These are phyloP conservation scores for Tenualosa thibaudeaui DNA, from an alignment of 2,797 vertebrate species.

Conservation along the genomic window DNA sequence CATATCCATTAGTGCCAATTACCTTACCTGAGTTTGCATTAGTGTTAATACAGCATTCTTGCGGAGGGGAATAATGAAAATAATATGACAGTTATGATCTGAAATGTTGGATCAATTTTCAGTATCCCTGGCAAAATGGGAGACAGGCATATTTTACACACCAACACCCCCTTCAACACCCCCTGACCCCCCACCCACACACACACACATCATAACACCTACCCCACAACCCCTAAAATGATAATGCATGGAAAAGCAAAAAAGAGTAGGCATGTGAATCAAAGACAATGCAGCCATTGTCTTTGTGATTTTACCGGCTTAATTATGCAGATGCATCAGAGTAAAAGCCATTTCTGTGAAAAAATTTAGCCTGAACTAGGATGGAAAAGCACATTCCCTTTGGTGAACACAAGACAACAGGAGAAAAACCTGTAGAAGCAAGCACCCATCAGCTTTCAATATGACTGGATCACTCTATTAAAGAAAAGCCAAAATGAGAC, in stretches of 20 bases:
- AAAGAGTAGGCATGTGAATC: slow-evolving; percentile 35
- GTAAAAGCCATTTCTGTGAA: slow-evolving; percentile 14
- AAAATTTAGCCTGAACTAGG: background rate
- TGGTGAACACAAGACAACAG: background rate
- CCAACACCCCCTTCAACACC: slow-evolving; percentile 20
- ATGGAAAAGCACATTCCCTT: background rate
- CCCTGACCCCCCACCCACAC: background rate
- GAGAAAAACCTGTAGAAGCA: background rate
- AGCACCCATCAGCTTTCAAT: background rate
- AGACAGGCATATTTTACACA: slow-evolving; percentile 44
- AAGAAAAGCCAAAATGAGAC: background rate
- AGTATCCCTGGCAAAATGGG: slow-evolving; percentile 47
- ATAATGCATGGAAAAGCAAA: slow-evolving; percentile 18
- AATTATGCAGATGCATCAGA: slow-evolving; percentile 13
- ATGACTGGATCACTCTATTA: background rate
- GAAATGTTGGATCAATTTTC: slow-evolving; percentile 55
- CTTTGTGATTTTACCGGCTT: slow-evolving; percentile 25
- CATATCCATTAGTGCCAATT: slow-evolving; percentile 71
- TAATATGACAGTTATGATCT: slow-evolving; percentile 68
- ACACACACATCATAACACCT: background rate
- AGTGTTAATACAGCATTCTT: slow-evolving; percentile 86
- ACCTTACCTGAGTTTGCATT: slow-evolving; percentile 72
- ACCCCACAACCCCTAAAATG: slow-evolving; percentile 30
- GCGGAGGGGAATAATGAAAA: slow-evolving; percentile 85
- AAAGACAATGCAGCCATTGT: slow-evolving; percentile 34